Percentiles rank a stretch among this genome's conserved stretches.
phyloP scores from a whole-genome alignment of 2,113 vertebrate genomes.

The Rhinopomastus cyanomelas region DNA sequence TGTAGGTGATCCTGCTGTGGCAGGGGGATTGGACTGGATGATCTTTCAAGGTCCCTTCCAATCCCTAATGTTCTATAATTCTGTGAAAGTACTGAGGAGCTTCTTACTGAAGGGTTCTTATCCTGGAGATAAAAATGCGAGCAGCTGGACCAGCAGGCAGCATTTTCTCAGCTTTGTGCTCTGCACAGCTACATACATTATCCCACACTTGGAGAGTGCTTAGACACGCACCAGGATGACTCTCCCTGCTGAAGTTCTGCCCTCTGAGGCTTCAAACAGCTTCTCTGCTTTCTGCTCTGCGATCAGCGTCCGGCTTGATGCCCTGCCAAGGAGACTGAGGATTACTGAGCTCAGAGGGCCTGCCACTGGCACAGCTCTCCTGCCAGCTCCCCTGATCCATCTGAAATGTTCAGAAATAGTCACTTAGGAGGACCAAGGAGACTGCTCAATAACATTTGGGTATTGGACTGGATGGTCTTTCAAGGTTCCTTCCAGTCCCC shows the following conservation, averaged over 20 bases:
- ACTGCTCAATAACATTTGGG: background rate
- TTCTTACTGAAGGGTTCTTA: background rate
- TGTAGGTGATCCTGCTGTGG: too few species aligned
- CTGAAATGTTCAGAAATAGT: background rate
- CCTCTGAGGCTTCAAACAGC: background rate
- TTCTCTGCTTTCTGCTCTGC: background rate
- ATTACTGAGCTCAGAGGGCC: background rate
- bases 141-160: background rate
- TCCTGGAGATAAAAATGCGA: background rate
- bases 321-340: background rate
- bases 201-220: background rate
- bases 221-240: background rate
- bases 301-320: background rate
- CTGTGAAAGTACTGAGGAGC: background rate
- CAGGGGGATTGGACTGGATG: too few species aligned
- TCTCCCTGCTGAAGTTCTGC: background rate
- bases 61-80: too few species aligned
- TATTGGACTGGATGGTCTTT: too few species aligned
- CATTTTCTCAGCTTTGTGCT: background rate
- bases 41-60: too few species aligned
- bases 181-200: rapidly evolving
- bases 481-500: too few species aligned
- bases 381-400: background rate
- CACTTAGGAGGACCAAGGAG: background rate
- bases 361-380: background rate